These are phyloP conservation scores for Scomber japonicus DNA, from an alignment of 2,113 vertebrate species.

Conservation along the genomic window DNA sequence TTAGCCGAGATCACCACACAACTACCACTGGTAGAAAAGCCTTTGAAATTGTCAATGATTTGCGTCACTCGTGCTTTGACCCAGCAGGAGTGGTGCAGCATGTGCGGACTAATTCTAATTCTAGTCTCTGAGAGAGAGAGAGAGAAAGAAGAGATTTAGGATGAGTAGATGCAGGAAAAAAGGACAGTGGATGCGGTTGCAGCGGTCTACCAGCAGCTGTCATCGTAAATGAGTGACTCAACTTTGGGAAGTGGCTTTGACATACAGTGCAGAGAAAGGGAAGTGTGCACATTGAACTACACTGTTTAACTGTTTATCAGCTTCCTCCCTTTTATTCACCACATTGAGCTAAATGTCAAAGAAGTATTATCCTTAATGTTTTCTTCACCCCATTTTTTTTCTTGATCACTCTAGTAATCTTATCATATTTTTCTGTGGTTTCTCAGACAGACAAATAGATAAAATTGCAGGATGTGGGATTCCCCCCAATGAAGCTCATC, in stretches of 20 bases:
- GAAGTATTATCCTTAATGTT: conserved; percentile 6
- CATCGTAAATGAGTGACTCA: conserved; percentile 61
- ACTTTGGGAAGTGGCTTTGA: conserved; percentile 65
- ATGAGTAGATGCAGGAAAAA: conserved; percentile 52
- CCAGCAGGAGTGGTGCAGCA: background rate
- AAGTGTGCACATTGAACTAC: conserved; percentile 48
- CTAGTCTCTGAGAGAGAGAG: background rate
- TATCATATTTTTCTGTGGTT: conserved; percentile 37
- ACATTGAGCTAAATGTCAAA: conserved; percentile 12
- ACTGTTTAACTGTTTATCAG: conserved; percentile 41
- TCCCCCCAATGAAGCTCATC: conserved; percentile 55
- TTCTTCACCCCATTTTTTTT: background rate
- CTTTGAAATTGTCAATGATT: conserved; percentile 56
- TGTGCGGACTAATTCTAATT: conserved; percentile 29
- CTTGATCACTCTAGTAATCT: background rate
- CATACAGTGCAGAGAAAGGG: conserved; percentile 43
- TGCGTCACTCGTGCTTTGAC: conserved; percentile 56
- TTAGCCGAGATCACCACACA: conserved; percentile 30
- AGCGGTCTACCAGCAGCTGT: conserved; percentile 66
- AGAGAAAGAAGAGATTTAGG: conserved; percentile 30
- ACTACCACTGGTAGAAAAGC: conserved; percentile 32
- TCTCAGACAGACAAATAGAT: conserved; percentile 46
- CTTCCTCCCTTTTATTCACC: background rate
- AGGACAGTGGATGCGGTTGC: conserved; percentile 72
- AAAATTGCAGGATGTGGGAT: conserved; percentile 75